These are phyloP conservation scores for Scaptomyza graminum DNA, from an alignment of 1,140 invertebrate species.

Conservation along the genomic window DNA sequence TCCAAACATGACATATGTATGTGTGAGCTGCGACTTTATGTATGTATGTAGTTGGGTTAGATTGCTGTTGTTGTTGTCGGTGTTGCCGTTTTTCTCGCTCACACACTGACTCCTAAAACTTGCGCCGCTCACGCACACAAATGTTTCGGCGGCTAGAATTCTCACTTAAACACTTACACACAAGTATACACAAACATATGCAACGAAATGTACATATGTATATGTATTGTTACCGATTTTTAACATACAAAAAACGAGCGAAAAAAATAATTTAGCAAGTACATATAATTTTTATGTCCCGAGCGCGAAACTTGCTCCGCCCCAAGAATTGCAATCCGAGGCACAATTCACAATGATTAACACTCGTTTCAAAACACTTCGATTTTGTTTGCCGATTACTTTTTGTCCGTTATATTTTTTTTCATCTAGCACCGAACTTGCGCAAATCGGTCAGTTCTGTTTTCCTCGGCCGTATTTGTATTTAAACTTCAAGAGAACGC, in stretches of 20 bases:
- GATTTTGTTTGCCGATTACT: too few relatives aligned
- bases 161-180: constrained; percentile 42
- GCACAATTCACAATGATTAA: constrained; percentile 18
- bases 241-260: constrained; percentile 33
- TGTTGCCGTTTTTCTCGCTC: constrained; percentile 35
- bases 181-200: constrained; percentile 33
- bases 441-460: constrained; percentile 11
- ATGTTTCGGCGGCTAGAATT: constrained; percentile 45
- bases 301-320: constrained; percentile 23
- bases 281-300: constrained; percentile 7
- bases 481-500: constrained; percentile 43
- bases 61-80: constrained; percentile 26
- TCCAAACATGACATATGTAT: constrained; percentile 38
- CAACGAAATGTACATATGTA: constrained; percentile 40
- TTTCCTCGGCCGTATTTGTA: constrained; percentile 25
- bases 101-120: constrained; percentile 16
- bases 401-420: background rate
- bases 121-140: constrained; percentile 32
- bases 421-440: constrained; percentile 23
- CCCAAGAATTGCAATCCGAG: constrained; percentile 18
- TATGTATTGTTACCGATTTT: constrained; percentile 52
- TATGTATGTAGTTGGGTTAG: constrained; percentile 22
- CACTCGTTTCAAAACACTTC: background rate
- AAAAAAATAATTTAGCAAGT: constrained; percentile 58
- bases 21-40: constrained; percentile 32